Evolutionary conservation across 2,113 vertebrate genomes (phyloP).

Genomic region (Hippocampus guttulatus): DNA sequence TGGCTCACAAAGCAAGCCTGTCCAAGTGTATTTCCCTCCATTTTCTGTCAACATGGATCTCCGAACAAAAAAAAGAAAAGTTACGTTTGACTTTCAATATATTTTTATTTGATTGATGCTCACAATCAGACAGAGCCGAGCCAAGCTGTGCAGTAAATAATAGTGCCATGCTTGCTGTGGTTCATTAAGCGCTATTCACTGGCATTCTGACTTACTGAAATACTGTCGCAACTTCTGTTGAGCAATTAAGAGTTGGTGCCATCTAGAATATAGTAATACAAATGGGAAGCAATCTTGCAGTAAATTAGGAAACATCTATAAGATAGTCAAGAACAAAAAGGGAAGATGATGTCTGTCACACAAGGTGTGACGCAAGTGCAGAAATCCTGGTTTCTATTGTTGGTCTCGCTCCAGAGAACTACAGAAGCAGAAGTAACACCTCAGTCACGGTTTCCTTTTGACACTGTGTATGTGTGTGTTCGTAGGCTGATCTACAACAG

Average conservation of each 20-base stretch:
- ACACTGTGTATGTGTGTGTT: conserved; percentile 11
- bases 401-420: not conserved
- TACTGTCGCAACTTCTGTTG: too few relatives aligned
- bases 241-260: too few relatives aligned
- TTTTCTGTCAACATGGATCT: too few relatives aligned
- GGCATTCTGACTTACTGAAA: too few relatives aligned
- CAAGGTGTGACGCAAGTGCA: not conserved
- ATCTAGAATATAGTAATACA: not conserved
- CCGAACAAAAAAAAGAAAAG: too few relatives aligned
- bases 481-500: conserved; percentile 87
- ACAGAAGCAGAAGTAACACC: conserved; percentile 13
- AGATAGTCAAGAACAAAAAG: not conserved
- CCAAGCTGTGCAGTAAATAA: not conserved
- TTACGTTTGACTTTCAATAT: too few relatives aligned
- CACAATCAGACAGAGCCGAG: not conserved
- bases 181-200: not conserved
- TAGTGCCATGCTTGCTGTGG: not conserved
- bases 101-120: not conserved
- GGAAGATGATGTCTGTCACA: conserved; percentile 20
- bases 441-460: not conserved
- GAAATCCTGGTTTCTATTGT: not conserved
- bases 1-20: too few relatives aligned
- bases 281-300: not conserved
- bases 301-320: not conserved
- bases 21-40: not conserved